Evolutionary conservation across 2,888 invertebrate species (phyloP).

Genomic region (Melitaea athalia): DNA sequence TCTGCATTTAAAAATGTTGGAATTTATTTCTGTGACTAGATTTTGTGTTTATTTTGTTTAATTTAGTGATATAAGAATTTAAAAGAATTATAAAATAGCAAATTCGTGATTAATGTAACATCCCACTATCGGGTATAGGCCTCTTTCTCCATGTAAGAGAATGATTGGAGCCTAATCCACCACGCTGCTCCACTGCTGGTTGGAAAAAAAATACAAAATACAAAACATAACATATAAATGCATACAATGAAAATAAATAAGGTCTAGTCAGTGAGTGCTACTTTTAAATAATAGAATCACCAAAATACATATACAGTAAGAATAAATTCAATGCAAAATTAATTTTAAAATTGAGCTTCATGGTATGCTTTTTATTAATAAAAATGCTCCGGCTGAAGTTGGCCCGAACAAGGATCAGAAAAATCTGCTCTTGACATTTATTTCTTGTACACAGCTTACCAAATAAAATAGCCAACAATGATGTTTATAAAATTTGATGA

Average conservation of each 20-base stretch:
- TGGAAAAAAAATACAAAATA: no score
- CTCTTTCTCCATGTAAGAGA: no score
- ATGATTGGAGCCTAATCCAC: no score
- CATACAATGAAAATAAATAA: no score
- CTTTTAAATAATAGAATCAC: neutral
- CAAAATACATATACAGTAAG: neutral
- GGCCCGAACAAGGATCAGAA: constrained; percentile 9
- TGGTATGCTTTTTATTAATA: neutral
- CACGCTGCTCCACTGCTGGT: no score
- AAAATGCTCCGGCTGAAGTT: constrained; percentile 11
- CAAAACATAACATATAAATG: no score
- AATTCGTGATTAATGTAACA: no score
- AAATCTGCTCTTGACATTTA: constrained; percentile 14
- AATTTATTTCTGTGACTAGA: neutral
- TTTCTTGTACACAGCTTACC: neutral
- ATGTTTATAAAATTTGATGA: neutral
- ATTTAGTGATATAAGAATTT: no score
- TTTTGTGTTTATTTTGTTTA: neutral
- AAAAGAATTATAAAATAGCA: no score
- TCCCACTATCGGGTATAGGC: no score
- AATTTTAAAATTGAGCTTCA: constrained; percentile 1
- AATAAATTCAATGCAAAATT: neutral
- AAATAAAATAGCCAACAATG: neutral
- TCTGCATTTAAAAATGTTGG: constrained; percentile 1
- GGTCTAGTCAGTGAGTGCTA: neutral